Conservation (phyloP, 1,140 invertebrate genomes). For the Ptiloglossa arizonensis region DNA sequence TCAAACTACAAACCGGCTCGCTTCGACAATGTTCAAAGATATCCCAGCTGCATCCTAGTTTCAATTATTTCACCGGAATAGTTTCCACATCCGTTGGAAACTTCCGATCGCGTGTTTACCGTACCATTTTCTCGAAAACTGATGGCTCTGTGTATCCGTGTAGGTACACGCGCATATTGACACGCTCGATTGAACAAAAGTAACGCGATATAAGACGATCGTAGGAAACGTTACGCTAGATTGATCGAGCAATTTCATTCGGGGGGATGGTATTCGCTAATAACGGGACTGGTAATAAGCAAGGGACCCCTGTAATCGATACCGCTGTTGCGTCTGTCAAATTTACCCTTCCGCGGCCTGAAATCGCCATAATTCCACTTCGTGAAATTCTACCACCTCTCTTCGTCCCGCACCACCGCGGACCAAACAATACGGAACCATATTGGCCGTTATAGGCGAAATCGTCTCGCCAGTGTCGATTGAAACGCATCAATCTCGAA, state of each 20-base stretch:
- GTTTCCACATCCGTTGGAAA: too few relatives aligned
- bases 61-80: too few relatives aligned
- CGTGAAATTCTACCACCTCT: slow-evolving; percentile 34
- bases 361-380: slow-evolving; percentile 51
- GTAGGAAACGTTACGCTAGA: background rate
- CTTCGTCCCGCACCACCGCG: slow-evolving; percentile 27
- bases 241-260: slow-evolving; percentile 25
- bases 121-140: too few relatives aligned
- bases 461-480: slow-evolving; percentile 71
- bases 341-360: slow-evolving; percentile 72
- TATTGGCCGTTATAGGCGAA: slow-evolving; percentile 69
- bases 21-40: too few relatives aligned
- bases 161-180: too few relatives aligned
- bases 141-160: too few relatives aligned
- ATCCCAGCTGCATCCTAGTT: too few relatives aligned
- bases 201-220: background rate
- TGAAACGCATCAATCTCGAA: slow-evolving; percentile 56
- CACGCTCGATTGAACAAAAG: too few relatives aligned
- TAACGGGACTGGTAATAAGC: slow-evolving; percentile 49
- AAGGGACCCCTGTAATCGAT: slow-evolving; percentile 67
- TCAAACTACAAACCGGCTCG: too few relatives aligned
- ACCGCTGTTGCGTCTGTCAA: slow-evolving; percentile 76
- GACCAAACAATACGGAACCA: slow-evolving; percentile 69
- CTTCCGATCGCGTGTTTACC: too few relatives aligned
- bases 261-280: slow-evolving; percentile 19